Evolutionary conservation across 2,797 vertebrate species (phyloP), one percentile per base, ranked within the genome.

Genomic region (Xerus rutilus): DNA sequence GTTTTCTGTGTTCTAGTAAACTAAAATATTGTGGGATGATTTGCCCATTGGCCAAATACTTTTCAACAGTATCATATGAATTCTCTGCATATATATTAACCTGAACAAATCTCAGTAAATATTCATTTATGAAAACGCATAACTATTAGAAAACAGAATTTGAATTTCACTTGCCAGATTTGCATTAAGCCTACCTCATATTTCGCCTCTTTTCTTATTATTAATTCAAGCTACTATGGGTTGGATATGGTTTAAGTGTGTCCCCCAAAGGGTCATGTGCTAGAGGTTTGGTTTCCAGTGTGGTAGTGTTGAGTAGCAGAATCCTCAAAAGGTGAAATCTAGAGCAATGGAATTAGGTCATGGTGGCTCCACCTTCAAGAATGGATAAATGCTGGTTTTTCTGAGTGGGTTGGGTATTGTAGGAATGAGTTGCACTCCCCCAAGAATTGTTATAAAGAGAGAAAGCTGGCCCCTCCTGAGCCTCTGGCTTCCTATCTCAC

Each of bases 91-190:
- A 49, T 78, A 14, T 84, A 17, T 92, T 86, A 64, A 76, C n/a
- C 88, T 82, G 32, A 64, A 78, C 93, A 83, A 79, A 86, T 77
- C 49, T 82, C 7, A 62, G 84, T 76, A 78, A 84, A 81, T 21
- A 65, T 82, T 95, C 64, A 73, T 85, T 91, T 95, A 67, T 76
- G 35, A 74, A 96, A 96, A 74, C 43, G 49, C 43, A 54, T 9
- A 74, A 74, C 45, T 78, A 32, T 91, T 85, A 47, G 35, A 25
- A 39, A 81, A 52, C 3, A 93, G n/a, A 77, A 76, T 86, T 95
- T 88, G 11, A 70, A n/a, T 84, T 65, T 90, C 45, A 70, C 43
- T 62, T 94, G 79, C 35, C 39, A 49, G 39, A 74, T 62, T 90
- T 92, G 21, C 79, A n/a, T 17, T n/a, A 69, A 35, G 21, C 76